Conservation (phyloP, 2,888 invertebrate genomes). For the Hemistola chrysoprasaria region DNA sequence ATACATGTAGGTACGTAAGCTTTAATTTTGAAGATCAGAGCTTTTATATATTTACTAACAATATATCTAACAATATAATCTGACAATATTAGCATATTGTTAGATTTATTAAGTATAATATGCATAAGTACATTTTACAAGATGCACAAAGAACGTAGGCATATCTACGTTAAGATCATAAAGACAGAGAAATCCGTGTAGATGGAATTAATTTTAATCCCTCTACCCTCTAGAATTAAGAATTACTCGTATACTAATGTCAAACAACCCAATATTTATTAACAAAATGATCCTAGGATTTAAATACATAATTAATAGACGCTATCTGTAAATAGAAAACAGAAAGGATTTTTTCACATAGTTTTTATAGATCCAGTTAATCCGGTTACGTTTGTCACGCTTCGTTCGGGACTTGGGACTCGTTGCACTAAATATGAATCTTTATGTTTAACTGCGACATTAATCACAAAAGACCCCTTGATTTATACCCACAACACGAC, state of each 20-base stretch:
- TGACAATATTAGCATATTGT: too few species aligned
- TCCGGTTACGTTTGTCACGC: constrained; percentile 58
- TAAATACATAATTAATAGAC: constrained; percentile 69
- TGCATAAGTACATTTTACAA: too few species aligned
- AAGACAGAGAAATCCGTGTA: too few species aligned
- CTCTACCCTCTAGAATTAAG: too few species aligned
- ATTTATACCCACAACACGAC: constrained; percentile 64
- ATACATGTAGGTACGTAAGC: too few species aligned
- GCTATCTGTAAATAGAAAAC: constrained; percentile 70
- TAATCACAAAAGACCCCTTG: constrained; percentile 75
- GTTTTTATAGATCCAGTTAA: constrained; percentile 53
- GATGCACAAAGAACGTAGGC: too few species aligned
- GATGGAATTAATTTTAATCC: too few species aligned
- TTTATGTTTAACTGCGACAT: constrained; percentile 74
- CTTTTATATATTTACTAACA: too few species aligned
- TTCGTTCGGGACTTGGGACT: constrained; percentile 40
- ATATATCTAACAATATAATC: too few species aligned
- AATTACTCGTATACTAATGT: too few species aligned
- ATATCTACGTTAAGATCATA: too few species aligned
- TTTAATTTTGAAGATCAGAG: too few species aligned
- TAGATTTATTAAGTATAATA: constrained; percentile 6
- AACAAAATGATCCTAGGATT: constrained; percentile 46
- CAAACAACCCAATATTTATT: constrained; percentile 56
- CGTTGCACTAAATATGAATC: constrained; percentile 75
- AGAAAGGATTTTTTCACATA: constrained; percentile 52